A percentile compares a stretch with the other conserved stretches of the same genome.
phyloP scores from a whole-genome alignment of 2,113 vertebrate species.

The Erythrocercus mccallii region DNA sequence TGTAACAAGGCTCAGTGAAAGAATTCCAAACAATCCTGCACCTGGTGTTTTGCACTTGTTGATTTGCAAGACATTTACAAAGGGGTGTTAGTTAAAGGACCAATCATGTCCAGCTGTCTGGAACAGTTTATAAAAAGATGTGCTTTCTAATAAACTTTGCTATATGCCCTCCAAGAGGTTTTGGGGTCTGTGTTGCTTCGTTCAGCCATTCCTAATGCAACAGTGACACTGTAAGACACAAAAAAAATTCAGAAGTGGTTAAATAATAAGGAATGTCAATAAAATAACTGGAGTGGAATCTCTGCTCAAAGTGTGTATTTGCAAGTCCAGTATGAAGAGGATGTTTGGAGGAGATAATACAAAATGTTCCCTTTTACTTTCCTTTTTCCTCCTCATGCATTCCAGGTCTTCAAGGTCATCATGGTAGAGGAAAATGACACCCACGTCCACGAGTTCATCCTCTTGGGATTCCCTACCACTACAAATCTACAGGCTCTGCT shows the following conservation, averaged over 20 bases:
- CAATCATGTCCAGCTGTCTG: too few species aligned
- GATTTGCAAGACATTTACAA: too few species aligned
- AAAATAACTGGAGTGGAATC: background rate
- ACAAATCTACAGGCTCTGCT: background rate
- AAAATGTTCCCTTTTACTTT: background rate
- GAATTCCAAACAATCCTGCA: too few species aligned
- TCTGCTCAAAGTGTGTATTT: background rate
- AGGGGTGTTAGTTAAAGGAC: too few species aligned
- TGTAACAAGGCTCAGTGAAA: too few species aligned
- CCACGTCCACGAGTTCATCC: background rate
- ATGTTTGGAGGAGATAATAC: background rate
- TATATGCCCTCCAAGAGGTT: too few species aligned
- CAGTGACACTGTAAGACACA: background rate
- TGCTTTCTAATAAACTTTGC: too few species aligned
- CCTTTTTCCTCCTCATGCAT: background rate
- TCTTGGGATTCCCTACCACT: background rate
- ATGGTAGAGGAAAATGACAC: background rate
- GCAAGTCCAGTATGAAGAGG: background rate
- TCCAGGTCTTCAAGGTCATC: background rate
- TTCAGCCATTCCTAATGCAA: too few species aligned
- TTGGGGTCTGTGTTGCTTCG: too few species aligned
- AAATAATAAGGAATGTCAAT: background rate
- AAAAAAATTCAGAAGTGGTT: background rate
- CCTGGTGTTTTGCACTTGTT: too few species aligned
- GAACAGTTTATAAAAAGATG: too few species aligned